Percentiles rank a stretch among this genome's conserved stretches.
Evolutionary conservation across 2,888 invertebrate genomes (phyloP).

Genomic region (Lycocerus yunnanus): DNA sequence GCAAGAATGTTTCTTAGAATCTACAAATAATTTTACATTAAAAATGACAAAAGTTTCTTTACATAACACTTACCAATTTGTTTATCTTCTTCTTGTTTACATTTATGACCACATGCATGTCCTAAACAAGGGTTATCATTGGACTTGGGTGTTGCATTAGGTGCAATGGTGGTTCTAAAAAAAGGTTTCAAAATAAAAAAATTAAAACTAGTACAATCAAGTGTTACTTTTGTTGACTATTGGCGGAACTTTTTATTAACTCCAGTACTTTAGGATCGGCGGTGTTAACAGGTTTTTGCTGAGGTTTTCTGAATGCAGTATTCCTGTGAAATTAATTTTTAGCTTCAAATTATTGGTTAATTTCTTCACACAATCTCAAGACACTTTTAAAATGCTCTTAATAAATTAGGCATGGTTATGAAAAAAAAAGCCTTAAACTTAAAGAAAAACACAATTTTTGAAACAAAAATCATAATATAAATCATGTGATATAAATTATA

Average conservation of each 20-base stretch:
- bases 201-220: neutral
- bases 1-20: slow-evolving; percentile 39
- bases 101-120: slow-evolving; percentile 34
- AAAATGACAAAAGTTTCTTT: neutral
- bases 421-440: neutral
- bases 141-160: slow-evolving; percentile 12
- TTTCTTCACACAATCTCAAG: neutral
- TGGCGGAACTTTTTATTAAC: slow-evolving; percentile 24
- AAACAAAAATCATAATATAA: too few species aligned
- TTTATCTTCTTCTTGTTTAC: slow-evolving; percentile 32
- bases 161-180: neutral
- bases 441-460: neutral
- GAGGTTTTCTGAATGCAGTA: slow-evolving; percentile 18
- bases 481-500: too few species aligned
- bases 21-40: slow-evolving; percentile 23
- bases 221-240: slow-evolving; percentile 15
- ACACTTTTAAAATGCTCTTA: neutral
- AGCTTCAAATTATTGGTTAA: neutral
- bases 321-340: slow-evolving; percentile 6
- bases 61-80: slow-evolving; percentile 5
- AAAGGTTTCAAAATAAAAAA: neutral
- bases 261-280: slow-evolving; percentile 24
- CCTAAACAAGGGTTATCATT: slow-evolving; percentile 25
- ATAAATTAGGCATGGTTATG: neutral
- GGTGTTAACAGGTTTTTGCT: slow-evolving; percentile 12